A percentile compares a stretch with the other conserved stretches of the same genome.
Evolutionary conservation across 2,113 vertebrate species (phyloP).

Genomic region (Microtus pennsylvanicus): DNA sequence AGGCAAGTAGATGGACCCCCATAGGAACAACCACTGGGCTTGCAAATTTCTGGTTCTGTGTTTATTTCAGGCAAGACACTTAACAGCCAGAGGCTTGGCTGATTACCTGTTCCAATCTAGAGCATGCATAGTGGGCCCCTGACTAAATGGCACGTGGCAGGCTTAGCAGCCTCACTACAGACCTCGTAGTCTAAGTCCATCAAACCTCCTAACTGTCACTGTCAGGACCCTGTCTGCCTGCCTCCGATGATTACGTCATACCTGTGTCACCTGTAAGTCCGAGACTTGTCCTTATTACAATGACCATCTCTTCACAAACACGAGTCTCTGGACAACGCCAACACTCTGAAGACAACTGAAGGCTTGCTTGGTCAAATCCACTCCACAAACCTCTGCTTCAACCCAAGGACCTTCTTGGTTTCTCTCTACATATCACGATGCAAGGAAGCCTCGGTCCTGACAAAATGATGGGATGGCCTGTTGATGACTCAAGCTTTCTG

Average conservation of each 20-base stretch:
- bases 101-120: neutral
- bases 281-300: neutral
- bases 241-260: neutral
- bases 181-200: neutral
- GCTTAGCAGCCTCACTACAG: neutral
- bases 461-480: neutral
- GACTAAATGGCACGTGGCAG: neutral
- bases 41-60: neutral
- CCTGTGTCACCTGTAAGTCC: neutral
- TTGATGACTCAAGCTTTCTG: neutral
- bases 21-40: neutral
- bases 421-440: neutral
- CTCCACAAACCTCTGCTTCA: neutral
- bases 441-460: neutral
- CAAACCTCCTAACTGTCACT: no score
- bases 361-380: neutral
- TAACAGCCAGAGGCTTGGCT: neutral
- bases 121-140: neutral
- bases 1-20: neutral
- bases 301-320: neutral
- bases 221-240: neutral
- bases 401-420: neutral
- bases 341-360: neutral
- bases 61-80: neutral
- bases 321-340: neutral